Base-by-base conservation (phyloP, 1,140 invertebrate genomes). In the Drosophila setifemur region DNA sequence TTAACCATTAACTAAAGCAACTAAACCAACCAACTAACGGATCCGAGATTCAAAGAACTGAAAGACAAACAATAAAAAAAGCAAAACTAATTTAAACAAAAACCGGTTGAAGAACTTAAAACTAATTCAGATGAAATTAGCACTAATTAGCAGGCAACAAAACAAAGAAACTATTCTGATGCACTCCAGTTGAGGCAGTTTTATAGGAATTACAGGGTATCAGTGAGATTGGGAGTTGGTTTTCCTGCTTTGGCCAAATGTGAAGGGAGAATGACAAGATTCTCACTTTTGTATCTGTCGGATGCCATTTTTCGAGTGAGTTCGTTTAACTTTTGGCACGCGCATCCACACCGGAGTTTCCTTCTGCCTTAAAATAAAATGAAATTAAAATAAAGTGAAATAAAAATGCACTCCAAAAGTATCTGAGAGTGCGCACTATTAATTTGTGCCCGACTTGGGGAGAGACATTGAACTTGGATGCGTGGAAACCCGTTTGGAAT, bases 241-340 rank as follows among this genome's bases (percentile, higher is more conserved):
- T 16, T 4, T 0, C n/a, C 14, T 6, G 5, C 1, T 35, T 61
- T 52, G 35, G 2, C 31, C 31, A 64, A 64, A 64, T 64, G 53
- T 70, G 67, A 71, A 60, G 54, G 67, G 53, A 43, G 53, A 45
- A 50, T 45, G 53, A 50, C 23, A 44, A 29, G 67, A 50, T 71
- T 77, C 63, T 64, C 61, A 61, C 31, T 57, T 64, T 76, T 43
- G 57, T 49, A 69, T 8, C 49, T 31, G 14, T 47, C 14, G 33
- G 31, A 26, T 50, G 25, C 31, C 19, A 73, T 60, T 68, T 63
- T 60, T 68, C 55, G 37, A 3, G 8, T 11, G 48, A 42, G 63
- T 73, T 82, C 69, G 67, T 61, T 73, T 73, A 73, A 73, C 73
- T 61, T 53, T 28, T 40, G 29, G 49, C 54, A 45, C 68, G 68